Conservation (phyloP, 2,797 vertebrate genomes). For the Gallirallus australis region DNA sequence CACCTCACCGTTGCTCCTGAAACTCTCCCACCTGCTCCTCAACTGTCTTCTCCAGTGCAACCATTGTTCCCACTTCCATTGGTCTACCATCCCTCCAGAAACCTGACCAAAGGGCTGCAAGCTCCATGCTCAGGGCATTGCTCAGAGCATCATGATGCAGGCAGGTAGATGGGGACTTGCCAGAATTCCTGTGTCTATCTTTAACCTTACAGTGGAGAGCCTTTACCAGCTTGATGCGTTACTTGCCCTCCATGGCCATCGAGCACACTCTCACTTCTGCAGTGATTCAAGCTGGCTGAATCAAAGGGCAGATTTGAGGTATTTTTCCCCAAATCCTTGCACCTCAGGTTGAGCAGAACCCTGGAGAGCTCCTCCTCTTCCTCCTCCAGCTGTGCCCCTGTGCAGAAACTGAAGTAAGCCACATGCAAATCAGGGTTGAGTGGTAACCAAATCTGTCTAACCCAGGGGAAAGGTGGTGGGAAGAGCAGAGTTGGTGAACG, state of each 20-base stretch:
- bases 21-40: not conserved
- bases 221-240: not conserved
- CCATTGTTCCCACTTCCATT: not conserved
- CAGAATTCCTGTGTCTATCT: not conserved
- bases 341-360: slow-evolving; percentile 59
- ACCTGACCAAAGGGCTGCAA: not conserved
- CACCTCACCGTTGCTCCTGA: not conserved
- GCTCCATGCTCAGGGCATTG: not conserved
- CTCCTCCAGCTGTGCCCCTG: not conserved
- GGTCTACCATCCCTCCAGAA: not conserved
- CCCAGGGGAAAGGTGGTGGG: not conserved
- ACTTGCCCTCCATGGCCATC: not conserved
- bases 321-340: not conserved
- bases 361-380: slow-evolving; percentile 61
- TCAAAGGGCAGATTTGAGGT: not conserved
- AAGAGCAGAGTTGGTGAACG: not conserved
- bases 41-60: not conserved
- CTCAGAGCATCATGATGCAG: not conserved
- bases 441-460: not conserved
- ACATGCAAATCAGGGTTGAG: not conserved
- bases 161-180: not conserved
- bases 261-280: not conserved
- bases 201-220: not conserved
- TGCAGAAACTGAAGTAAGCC: not conserved
- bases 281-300: not conserved